Evolutionary conservation across 2,888 invertebrate genomes (phyloP).

Genomic region (Ornithoptera priamus): DNA sequence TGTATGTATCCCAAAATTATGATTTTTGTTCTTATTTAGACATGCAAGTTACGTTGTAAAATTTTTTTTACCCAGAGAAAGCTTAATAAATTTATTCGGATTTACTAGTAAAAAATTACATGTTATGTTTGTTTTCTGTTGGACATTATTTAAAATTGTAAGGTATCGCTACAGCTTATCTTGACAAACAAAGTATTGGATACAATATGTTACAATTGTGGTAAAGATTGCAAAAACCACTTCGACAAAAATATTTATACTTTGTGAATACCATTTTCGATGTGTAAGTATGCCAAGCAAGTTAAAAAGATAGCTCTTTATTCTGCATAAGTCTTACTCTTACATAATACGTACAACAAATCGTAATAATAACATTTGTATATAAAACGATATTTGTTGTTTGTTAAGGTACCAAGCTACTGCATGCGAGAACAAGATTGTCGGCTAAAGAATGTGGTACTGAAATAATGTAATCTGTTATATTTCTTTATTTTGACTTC

Average conservation of each 20-base stretch:
- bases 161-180: not conserved
- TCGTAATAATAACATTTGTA: conserved; percentile 3
- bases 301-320: not conserved
- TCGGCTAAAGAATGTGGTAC: conserved; percentile 23
- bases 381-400: not conserved
- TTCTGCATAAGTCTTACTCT: not conserved
- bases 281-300: conserved; percentile 10
- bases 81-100: not conserved
- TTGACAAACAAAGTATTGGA: not conserved
- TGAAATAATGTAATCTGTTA: conserved; percentile 27
- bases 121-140: conserved; percentile 4
- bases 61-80: not conserved
- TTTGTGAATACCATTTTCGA: not conserved
- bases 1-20: not conserved
- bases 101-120: not conserved
- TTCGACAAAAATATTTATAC: not conserved
- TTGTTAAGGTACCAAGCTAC: conserved; percentile 13
- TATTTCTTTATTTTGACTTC: conserved; percentile 20
- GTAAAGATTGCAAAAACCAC: not conserved
- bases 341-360: not conserved
- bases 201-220: not conserved
- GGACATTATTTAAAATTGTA: conserved; percentile 5
- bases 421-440: conserved; percentile 24
- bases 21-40: not conserved
- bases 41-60: not conserved